A percentile compares a stretch with the other conserved stretches of the same genome.
Evolutionary conservation across 2,113 vertebrate species (phyloP).

Genomic region (Jacana jacana): DNA sequence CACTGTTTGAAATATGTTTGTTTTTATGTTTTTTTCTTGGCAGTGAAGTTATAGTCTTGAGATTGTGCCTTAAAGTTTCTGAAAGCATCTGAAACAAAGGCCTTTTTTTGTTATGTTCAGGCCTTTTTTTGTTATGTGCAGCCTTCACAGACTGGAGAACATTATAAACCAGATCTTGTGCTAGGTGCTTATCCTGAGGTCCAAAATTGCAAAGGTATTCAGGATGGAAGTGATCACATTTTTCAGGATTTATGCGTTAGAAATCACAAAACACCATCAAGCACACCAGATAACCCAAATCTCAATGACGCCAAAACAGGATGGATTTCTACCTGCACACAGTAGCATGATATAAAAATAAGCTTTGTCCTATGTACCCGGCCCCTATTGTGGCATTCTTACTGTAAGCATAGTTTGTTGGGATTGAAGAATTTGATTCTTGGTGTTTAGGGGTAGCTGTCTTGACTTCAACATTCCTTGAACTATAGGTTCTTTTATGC

Average conservation of each 20-base stretch:
- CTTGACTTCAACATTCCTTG: not conserved
- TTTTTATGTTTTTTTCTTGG: conserved; percentile 16
- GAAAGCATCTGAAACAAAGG: not conserved
- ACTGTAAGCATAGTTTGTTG: not conserved
- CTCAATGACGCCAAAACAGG: not conserved
- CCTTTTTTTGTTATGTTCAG: not conserved
- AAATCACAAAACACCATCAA: not conserved
- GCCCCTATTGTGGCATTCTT: not conserved
- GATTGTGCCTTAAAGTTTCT: not conserved
- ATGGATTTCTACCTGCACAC: not conserved
- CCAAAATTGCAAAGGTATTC: not conserved
- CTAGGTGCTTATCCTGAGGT: not conserved
- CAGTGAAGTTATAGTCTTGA: not conserved
- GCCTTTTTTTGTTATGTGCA: not conserved
- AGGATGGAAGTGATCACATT: not conserved
- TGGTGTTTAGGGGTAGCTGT: not conserved
- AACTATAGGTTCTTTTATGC: not conserved
- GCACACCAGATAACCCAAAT: not conserved
- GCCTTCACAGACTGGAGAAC: not conserved
- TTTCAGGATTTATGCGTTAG: not conserved
- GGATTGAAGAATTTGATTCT: not conserved
- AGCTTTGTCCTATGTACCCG: not conserved
- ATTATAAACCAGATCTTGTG: not conserved
- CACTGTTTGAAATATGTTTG: not conserved
- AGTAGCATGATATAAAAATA: too few relatives aligned